Evolutionary conservation across 1,140 invertebrate genomes (phyloP).

Genomic region (Drosophila athabasca): DNA sequence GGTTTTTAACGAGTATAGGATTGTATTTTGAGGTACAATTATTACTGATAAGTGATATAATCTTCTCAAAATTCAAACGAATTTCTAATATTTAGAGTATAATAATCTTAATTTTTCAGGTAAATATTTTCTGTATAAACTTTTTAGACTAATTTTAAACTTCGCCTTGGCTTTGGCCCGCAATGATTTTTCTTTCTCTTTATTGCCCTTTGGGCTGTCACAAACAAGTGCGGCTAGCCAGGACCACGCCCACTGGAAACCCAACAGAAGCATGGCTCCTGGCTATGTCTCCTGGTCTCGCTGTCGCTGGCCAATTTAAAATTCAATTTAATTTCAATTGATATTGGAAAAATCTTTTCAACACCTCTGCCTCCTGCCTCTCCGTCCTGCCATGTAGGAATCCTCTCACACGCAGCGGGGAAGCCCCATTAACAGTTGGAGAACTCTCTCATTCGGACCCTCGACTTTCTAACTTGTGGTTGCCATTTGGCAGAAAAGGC

Average conservation of each 20-base stretch:
- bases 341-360: conserved; percentile 59
- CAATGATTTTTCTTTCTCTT: conserved; percentile 37
- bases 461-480: conserved; percentile 34
- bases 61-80: too few relatives aligned
- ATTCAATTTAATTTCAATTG: conserved; percentile 81
- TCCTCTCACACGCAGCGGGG: conserved; percentile 56
- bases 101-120: background rate
- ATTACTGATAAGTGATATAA: too few relatives aligned
- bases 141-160: conserved; percentile 2
- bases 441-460: conserved; percentile 39
- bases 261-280: conserved; percentile 28
- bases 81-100: too few relatives aligned
- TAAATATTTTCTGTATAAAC: background rate
- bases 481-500: conserved; percentile 23
- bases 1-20: too few relatives aligned
- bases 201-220: conserved; percentile 55
- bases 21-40: too few relatives aligned
- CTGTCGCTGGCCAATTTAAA: conserved; percentile 67
- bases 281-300: conserved; percentile 31
- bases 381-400: conserved; percentile 6
- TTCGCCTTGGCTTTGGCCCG: conserved; percentile 5
- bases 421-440: conserved; percentile 59
- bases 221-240: conserved; percentile 42
- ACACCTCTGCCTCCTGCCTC: background rate
- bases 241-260: conserved; percentile 27